These are phyloP conservation scores for Melanerpes formicivorus DNA, from an alignment of 2,113 vertebrate genomes.

Conservation along the genomic window DNA sequence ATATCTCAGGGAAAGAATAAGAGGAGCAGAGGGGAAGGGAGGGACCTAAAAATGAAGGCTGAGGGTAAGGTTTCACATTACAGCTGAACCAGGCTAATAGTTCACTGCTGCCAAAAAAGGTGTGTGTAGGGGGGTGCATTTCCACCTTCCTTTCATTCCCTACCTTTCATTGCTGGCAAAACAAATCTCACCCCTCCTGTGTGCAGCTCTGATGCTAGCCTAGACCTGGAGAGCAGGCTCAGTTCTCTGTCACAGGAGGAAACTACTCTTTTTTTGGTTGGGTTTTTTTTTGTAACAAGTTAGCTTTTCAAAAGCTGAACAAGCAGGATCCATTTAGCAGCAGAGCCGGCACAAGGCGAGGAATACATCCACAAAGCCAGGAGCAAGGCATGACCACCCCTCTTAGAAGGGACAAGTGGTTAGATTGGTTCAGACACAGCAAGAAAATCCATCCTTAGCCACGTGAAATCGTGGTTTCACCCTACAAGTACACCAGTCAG, in stretches of 20 bases:
- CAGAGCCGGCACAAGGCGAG: neutral
- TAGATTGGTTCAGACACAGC: neutral
- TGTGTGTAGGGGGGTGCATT: neutral
- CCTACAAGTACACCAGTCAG: neutral
- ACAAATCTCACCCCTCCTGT: neutral
- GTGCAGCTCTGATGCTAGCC: neutral
- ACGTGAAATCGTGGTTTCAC: neutral
- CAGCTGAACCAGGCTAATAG: constrained; percentile 51
- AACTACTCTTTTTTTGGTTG: neutral
- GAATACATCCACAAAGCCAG: neutral
- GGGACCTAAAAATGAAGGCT: constrained; percentile 36
- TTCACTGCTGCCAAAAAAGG: constrained; percentile 44
- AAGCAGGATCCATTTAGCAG: neutral
- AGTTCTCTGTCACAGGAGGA: neutral
- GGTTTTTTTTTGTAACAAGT: neutral
- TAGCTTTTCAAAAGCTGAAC: neutral
- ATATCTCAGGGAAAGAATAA: neutral
- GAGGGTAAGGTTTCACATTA: constrained; percentile 41
- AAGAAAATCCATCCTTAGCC: neutral
- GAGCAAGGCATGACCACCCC: neutral
- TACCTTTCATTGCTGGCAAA: constrained; percentile 46
- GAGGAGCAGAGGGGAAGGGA: constrained; percentile 4
- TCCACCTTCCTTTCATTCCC: constrained; percentile 57
- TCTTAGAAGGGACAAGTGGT: neutral
- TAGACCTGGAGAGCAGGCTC: constrained; percentile 48